Conservation (phyloP, 1,140 invertebrate genomes). For the Drosophila micromelanica region DNA sequence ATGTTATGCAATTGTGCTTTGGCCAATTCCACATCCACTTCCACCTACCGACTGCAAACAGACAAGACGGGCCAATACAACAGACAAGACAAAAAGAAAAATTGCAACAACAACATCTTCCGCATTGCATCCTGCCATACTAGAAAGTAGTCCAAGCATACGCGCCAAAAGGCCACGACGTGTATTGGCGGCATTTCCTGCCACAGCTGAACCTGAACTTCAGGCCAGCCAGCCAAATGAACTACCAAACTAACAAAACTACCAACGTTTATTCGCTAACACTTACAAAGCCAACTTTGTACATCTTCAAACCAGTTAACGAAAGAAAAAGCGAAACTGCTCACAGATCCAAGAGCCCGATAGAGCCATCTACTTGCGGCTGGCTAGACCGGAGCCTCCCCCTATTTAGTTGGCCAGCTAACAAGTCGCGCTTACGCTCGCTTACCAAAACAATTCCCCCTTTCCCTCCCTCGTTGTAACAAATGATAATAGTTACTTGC, state of each 20-base stretch:
- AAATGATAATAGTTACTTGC: slow-evolving; percentile 54
- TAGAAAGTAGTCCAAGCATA: slow-evolving; percentile 78
- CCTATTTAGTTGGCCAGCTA: slow-evolving; percentile 4
- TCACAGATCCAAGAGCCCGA: slow-evolving; percentile 25
- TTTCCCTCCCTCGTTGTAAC: slow-evolving; percentile 1
- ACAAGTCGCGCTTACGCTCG: neutral
- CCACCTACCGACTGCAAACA: slow-evolving; percentile 38
- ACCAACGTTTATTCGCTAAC: slow-evolving; percentile 44
- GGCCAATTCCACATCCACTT: slow-evolving; percentile 47
- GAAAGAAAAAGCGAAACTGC: slow-evolving; percentile 11
- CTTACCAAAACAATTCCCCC: neutral
- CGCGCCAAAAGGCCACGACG: slow-evolving; percentile 57
- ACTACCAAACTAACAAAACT: slow-evolving; percentile 28
- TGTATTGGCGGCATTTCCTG: slow-evolving; percentile 65
- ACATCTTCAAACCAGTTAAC: slow-evolving; percentile 35
- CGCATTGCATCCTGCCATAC: slow-evolving; percentile 76
- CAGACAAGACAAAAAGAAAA: slow-evolving; percentile 3
- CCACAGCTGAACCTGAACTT: slow-evolving; percentile 79
- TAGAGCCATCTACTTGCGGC: slow-evolving; percentile 13
- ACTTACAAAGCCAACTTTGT: slow-evolving; percentile 1
- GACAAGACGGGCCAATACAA: slow-evolving; percentile 26
- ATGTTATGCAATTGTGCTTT: slow-evolving; percentile 69
- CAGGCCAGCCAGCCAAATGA: slow-evolving; percentile 33
- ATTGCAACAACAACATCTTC: slow-evolving; percentile 45
- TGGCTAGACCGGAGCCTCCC: slow-evolving; percentile 8